phyloP scores from a whole-genome alignment of 2,113 vertebrate species.

The Ailuropoda melanoleuca region DNA sequence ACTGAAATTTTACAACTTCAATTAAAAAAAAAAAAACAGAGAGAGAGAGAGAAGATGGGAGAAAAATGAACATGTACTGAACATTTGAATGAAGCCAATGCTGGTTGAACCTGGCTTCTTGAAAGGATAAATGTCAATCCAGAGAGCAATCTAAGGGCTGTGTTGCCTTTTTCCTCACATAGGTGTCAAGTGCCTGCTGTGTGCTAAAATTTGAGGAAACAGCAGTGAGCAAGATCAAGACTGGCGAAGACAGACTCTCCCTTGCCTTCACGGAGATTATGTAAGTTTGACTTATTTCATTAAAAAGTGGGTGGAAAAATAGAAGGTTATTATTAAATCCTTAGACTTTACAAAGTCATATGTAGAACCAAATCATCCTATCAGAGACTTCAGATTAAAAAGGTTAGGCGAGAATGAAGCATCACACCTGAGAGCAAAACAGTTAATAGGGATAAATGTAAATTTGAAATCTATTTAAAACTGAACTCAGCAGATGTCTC shows the following conservation, averaged over 20 bases:
- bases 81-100: neutral
- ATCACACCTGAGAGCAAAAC: neutral
- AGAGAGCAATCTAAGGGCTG: neutral
- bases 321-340: neutral
- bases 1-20: neutral
- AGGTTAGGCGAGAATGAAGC: neutral
- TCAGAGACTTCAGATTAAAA: neutral
- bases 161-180: neutral
- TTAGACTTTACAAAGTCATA: neutral
- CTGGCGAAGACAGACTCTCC: neutral
- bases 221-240: neutral
- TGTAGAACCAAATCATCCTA: neutral
- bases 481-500: neutral
- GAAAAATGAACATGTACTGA: neutral
- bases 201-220: neutral
- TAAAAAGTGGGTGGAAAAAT: neutral
- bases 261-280: neutral
- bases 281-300: neutral
- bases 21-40: neutral
- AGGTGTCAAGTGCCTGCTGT: neutral
- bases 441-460: neutral
- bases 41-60: neutral
- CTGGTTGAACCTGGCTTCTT: neutral
- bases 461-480: neutral
- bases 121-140: neutral